Conservation (phyloP, 2,797 vertebrate genomes). For the Coluber constrictor region DNA sequence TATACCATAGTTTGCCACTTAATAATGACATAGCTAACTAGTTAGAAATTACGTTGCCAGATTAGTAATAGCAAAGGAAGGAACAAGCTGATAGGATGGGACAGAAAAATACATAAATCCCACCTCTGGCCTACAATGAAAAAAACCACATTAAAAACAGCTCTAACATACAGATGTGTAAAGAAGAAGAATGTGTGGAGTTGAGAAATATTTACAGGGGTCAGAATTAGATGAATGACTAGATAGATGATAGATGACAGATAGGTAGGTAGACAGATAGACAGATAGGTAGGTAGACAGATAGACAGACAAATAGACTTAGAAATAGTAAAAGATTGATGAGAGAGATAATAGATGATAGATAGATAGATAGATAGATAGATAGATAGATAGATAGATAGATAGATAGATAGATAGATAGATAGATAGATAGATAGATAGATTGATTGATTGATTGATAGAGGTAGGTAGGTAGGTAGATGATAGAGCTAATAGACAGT, state of each 20-base stretch:
- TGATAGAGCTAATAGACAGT: background rate
- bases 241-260: no score
- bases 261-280: no score
- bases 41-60: background rate
- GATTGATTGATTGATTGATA: no score
- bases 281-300: no score
- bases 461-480: no score
- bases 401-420: no score
- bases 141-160: background rate
- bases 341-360: no score
- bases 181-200: background rate
- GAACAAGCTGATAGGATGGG: background rate
- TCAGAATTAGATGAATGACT: background rate
- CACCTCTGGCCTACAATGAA: background rate
- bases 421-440: no score
- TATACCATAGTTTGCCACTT: background rate
- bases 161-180: background rate
- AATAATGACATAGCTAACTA: background rate
- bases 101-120: background rate
- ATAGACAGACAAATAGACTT: no score
- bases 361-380: no score
- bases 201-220: background rate
- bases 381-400: no score
- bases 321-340: no score
- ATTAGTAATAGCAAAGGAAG: background rate